phyloP scores from a whole-genome alignment of 2,113 vertebrate species.

The Onychostoma macrolepis region DNA sequence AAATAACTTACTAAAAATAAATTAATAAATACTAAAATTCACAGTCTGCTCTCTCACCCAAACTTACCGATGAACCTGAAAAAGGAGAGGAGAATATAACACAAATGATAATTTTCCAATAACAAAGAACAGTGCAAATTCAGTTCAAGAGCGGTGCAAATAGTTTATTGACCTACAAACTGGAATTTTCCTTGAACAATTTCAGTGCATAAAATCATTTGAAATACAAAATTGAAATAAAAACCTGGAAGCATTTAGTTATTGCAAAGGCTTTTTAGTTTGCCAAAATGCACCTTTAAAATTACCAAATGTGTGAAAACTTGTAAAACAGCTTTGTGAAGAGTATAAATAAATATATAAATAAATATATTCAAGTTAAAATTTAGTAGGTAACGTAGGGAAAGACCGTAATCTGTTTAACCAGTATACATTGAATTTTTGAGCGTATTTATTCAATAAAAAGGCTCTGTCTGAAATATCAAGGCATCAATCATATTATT shows the following conservation, averaged over 20 bases:
- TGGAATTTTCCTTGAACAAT: background rate
- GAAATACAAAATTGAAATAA: background rate
- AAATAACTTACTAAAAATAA: no score
- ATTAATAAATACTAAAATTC: background rate
- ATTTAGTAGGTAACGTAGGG: background rate
- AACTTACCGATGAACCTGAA: background rate
- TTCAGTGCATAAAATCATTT: background rate
- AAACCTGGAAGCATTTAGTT: background rate
- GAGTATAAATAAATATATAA: no score
- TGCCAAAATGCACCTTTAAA: background rate
- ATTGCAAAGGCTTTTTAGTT: background rate
- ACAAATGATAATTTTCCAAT: background rate
- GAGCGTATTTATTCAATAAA: background rate
- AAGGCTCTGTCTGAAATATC: background rate
- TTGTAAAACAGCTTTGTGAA: background rate
- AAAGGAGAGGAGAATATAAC: background rate
- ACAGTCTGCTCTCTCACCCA: background rate
- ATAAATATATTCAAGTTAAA: constrained; percentile 26
- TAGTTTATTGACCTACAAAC: background rate
- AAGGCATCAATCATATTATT: background rate
- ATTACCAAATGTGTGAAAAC: background rate
- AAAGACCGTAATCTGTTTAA: background rate
- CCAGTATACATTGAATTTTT: background rate
- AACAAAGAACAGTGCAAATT: background rate
- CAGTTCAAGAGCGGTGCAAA: background rate